A percentile compares a stretch with the other conserved stretches of the same genome.
Evolutionary conservation across 2,888 invertebrate species (phyloP).

Genomic region (Sinodicranocentrus sp.): DNA sequence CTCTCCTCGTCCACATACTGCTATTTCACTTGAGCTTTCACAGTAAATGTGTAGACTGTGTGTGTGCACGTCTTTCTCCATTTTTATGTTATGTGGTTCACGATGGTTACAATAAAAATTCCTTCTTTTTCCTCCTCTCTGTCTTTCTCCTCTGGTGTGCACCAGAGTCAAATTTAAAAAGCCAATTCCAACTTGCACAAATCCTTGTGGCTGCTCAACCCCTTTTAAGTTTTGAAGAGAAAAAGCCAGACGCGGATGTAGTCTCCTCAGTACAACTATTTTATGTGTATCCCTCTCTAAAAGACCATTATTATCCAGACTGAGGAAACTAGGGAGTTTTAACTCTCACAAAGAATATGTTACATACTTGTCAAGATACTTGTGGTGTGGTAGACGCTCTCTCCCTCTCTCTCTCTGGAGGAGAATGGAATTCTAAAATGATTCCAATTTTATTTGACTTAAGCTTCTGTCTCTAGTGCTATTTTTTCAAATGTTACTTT

Average conservation of each 20-base stretch:
- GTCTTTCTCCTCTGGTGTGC: too few relatives aligned
- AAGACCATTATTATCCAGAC: too few relatives aligned
- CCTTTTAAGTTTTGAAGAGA: not conserved
- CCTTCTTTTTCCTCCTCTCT: slow-evolving; percentile 25
- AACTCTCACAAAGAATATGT: not conserved
- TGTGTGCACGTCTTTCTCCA: not conserved
- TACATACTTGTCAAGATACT: slow-evolving; percentile 11
- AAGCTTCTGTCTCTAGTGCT: slow-evolving; percentile 14
- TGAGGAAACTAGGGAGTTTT: too few relatives aligned
- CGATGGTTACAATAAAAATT: slow-evolving; percentile 40
- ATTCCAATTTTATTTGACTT: slow-evolving; percentile 54
- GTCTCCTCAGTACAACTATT: too few relatives aligned
- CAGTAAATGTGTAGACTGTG: not conserved
- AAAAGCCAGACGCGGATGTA: not conserved
- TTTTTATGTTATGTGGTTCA: slow-evolving; percentile 34
- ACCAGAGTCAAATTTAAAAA: not conserved
- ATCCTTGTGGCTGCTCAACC: slow-evolving; percentile 50
- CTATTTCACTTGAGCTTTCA: slow-evolving; percentile 2
- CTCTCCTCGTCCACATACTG: not conserved
- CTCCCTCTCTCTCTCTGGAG: not conserved
- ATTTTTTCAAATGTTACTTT: not conserved
- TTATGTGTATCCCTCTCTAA: too few relatives aligned
- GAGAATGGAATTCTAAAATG: slow-evolving; percentile 43
- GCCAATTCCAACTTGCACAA: slow-evolving; percentile 34
- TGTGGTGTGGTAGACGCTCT: not conserved